These are phyloP conservation scores for Lithobates pipiens DNA, from an alignment of 2,797 vertebrate genomes.

Conservation along the genomic window DNA sequence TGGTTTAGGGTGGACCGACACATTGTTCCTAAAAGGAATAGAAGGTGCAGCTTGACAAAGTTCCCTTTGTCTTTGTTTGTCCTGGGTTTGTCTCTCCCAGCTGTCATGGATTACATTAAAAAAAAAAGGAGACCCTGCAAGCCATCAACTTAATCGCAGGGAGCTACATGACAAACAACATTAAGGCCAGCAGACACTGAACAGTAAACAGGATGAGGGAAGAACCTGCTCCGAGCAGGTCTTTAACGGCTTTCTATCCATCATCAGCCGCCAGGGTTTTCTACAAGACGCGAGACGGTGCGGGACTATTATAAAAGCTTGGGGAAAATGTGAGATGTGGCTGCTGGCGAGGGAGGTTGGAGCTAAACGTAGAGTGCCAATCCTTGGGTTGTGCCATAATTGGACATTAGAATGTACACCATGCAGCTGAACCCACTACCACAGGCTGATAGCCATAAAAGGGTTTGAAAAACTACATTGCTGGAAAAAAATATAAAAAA, in stretches of 20 bases:
- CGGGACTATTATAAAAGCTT: too few species aligned
- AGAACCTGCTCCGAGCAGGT: constrained; percentile 9
- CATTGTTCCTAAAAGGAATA: neutral
- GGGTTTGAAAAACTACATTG: too few species aligned
- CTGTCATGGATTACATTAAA: neutral
- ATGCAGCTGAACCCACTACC: too few species aligned
- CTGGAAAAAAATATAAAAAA: too few species aligned
- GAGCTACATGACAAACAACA: constrained; percentile 47
- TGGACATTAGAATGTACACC: too few species aligned
- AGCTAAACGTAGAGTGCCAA: too few species aligned
- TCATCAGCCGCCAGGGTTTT: constrained; percentile 18
- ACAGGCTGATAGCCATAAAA: too few species aligned
- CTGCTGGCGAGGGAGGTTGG: too few species aligned
- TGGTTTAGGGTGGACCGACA: too few species aligned
- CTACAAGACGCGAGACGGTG: neutral
- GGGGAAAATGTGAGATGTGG: too few species aligned
- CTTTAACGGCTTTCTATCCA: constrained; percentile 5
- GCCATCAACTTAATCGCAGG: constrained; percentile 34
- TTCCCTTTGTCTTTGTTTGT: neutral
- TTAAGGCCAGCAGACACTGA: constrained; percentile 9
- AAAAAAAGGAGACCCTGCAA: constrained; percentile 28
- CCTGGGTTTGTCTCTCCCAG: neutral
- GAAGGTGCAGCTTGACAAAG: neutral
- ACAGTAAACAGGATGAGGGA: constrained; percentile 54
- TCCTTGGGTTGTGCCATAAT: too few species aligned